Percentiles rank a stretch among this genome's conserved stretches.
Conservation (phyloP, 2,888 invertebrate genomes). For the Dioctria linearis region DNA sequence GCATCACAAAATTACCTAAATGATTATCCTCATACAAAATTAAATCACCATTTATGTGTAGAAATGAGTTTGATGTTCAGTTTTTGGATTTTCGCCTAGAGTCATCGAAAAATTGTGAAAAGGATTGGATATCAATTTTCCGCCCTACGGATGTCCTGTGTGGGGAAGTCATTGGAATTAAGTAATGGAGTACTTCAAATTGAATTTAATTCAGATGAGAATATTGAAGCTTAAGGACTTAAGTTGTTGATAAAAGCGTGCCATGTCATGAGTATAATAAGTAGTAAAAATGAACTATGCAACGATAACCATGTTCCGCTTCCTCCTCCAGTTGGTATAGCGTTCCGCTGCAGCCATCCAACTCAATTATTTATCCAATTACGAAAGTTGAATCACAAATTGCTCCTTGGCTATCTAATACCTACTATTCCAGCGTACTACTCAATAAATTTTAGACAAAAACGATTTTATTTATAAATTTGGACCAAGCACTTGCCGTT, state of each 20-base stretch:
- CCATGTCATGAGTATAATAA: slow-evolving; percentile 65
- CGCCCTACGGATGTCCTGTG: slow-evolving; percentile 70
- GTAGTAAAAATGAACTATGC: not conserved
- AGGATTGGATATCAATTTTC: slow-evolving; percentile 73
- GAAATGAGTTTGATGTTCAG: slow-evolving; percentile 73
- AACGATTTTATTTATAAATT: slow-evolving; percentile 72
- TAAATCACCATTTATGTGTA: slow-evolving; percentile 72
- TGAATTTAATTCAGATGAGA: slow-evolving; percentile 70
- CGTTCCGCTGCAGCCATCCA: slow-evolving; percentile 5
- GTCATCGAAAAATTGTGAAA: slow-evolving; percentile 71
- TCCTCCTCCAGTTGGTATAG: slow-evolving; percentile 57
- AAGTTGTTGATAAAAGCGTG: slow-evolving; percentile 72
- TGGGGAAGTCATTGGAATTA: slow-evolving; percentile 71
- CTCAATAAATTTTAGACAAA: slow-evolving; percentile 68
- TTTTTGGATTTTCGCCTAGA: slow-evolving; percentile 74
- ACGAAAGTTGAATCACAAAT: slow-evolving; percentile 33
- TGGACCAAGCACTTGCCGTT: slow-evolving; percentile 72
- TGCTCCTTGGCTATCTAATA: slow-evolving; percentile 55
- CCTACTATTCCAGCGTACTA: slow-evolving; percentile 69
- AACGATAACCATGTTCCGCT: not conserved
- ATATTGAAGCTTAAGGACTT: slow-evolving; percentile 70
- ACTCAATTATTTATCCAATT: slow-evolving; percentile 13
- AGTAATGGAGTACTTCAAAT: slow-evolving; percentile 71
- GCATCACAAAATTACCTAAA: slow-evolving; percentile 74
- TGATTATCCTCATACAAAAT: slow-evolving; percentile 72